phyloP scores from a whole-genome alignment of 2,113 vertebrate genomes.

The Grammomys dolichurus region DNA sequence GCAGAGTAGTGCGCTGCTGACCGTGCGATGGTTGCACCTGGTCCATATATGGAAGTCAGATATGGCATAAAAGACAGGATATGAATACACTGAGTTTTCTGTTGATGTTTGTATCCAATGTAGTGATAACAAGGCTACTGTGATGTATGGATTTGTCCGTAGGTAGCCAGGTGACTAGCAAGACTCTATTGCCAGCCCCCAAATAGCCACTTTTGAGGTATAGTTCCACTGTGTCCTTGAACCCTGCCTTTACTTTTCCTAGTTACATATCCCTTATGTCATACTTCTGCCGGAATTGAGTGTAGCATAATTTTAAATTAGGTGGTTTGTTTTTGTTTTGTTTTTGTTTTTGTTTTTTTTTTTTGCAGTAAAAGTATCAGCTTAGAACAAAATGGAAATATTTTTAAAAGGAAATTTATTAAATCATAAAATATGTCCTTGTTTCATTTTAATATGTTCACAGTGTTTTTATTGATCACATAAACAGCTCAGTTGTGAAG shows the following conservation, averaged over 20 bases:
- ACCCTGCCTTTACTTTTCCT: neutral
- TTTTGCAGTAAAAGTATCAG: neutral
- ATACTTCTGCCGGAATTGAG: neutral
- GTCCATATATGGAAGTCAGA: constrained; percentile 53
- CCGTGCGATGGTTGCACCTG: constrained; percentile 45
- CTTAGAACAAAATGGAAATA: neutral
- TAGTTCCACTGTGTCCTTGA: neutral
- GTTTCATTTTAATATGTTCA: constrained; percentile 25
- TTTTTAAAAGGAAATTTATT: neutral
- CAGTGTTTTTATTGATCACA: constrained; percentile 37
- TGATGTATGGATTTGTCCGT: neutral
- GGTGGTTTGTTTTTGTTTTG: neutral
- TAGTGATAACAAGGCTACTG: constrained; percentile 47
- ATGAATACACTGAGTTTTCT: constrained; percentile 18
- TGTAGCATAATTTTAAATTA: constrained; percentile 37
- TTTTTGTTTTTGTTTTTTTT: too few relatives aligned
- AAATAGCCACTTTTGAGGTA: neutral
- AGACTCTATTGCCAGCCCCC: neutral
- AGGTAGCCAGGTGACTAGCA: constrained; percentile 7
- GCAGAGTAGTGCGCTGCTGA: constrained; percentile 56
- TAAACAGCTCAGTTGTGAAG: neutral
- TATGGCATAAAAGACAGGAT: constrained; percentile 57
- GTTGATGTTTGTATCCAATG: constrained; percentile 16
- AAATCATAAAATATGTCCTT: neutral
- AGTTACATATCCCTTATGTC: neutral